A percentile compares a stretch with the other conserved stretches of the same genome.
phyloP scores from a whole-genome alignment of 2,888 invertebrate species.

The Machimus atricapillus region DNA sequence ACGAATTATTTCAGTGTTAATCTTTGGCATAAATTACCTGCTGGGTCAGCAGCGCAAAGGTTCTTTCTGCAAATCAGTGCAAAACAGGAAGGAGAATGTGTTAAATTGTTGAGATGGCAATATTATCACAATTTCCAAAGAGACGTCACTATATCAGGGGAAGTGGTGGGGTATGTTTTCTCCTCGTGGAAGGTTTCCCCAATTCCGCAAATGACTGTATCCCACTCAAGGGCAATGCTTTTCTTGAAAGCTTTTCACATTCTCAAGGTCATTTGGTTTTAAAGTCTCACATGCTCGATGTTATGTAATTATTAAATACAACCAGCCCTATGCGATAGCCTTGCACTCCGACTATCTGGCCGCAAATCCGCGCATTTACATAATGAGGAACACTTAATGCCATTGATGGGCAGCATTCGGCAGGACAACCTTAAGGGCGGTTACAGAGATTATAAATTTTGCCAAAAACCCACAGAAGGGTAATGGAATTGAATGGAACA shows the following conservation, averaged over 20 bases:
- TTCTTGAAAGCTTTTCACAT: background rate
- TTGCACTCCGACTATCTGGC: background rate
- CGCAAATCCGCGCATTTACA: background rate
- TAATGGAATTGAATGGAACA: background rate
- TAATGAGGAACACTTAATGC: background rate
- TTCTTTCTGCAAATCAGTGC: background rate
- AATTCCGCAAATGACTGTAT: background rate
- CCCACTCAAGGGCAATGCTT: slow-evolving; percentile 24
- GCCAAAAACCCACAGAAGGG: background rate
- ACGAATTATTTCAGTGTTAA: background rate
- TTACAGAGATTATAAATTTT: background rate
- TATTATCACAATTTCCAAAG: background rate
- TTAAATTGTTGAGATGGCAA: background rate
- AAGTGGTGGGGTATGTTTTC: background rate
- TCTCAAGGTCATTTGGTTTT: slow-evolving; percentile 24
- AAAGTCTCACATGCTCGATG: background rate
- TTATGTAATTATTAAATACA: background rate
- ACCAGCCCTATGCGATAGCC: background rate
- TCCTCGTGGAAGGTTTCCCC: background rate
- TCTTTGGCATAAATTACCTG: background rate
- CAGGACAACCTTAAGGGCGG: background rate
- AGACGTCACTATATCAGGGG: background rate
- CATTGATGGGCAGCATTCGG: background rate
- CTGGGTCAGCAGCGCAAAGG: background rate
- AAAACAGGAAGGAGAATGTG: background rate